Base-by-base conservation (phyloP, 2,888 invertebrate genomes). In the Thymelicus lineola region DNA sequence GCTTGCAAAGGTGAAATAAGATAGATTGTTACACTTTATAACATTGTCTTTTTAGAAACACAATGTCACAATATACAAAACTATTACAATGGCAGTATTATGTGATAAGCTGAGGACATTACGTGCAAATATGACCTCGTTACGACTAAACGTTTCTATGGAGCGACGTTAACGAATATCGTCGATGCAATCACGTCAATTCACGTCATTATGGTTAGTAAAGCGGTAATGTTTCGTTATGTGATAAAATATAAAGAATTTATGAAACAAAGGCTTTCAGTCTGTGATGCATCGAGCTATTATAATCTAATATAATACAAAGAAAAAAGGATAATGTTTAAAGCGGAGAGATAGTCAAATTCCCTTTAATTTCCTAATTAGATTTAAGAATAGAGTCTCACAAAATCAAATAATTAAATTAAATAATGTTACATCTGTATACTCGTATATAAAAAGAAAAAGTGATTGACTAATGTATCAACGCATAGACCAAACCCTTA, bases 91-190 rank as follows among this genome's bases (percentile, higher is more conserved):
- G 55, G 17, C 46, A 58, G 46, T 45, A 61, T 67, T 46, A 28
- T 55, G 50, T 42, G 62, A 58, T 69, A 69, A 63, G 62, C 63
- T 58, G 69, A 69, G 63, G 58, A 60, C 62, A 69, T 63, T 63
- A 69, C 48, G 69, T 69, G 68, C 62, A 68, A 57, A 68, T 62
- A 63, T 62, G 57, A 38, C 62, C 62, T 57, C 68, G 48, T 68
- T 68, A 45, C n/a, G 55, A 17, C 45, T 55, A 61, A 68, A 68
- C 61, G 61, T 68, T 62, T 62, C 62, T 46, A 38, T 68, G 53
- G 55, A 60, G 48, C 28, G n/a, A 62, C 68, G 55, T 38, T 68
- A 62, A 68, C 60, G 62, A 62, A 68, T 68, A 68, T 61, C 46
- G 57, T 20, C 55, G 45, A 68, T 57, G 62, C 62, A 62, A 68